Base-by-base conservation (phyloP, 2,888 invertebrate species). In the Eupeodes luniger region DNA sequence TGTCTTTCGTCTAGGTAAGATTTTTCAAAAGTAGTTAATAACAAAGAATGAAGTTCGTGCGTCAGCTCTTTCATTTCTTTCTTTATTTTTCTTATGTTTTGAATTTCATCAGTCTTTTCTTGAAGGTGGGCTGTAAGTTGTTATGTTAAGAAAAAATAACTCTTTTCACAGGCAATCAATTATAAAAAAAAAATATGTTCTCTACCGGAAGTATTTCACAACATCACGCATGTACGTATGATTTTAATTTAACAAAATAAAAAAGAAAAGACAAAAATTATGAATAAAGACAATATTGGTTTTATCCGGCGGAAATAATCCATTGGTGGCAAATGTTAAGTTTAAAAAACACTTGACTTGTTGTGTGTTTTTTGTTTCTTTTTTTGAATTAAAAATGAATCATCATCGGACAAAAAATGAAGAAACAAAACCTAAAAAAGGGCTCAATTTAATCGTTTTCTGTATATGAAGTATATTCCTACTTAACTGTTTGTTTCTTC, bases 251-350 rank as follows among this genome's bases (percentile, higher is more conserved):
- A 55, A 53, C 53, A 55, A 40, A 69, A 6, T 0, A 12, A 49
- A 66, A 34, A 4, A 67, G 34, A 12, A 34, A 49, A 49, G 34
- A n/a, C n/a, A 1, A 16, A 11, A 19, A 51, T 55, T 14, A 0
- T 27, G 19, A 11, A 57, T 4, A 6, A 74, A 75, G 69, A 67
- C 64, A 57, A 16, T 70, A 19, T 70, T 88, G 85, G 88, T 75
- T 87, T 81, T 88, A 88, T 88, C 88, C 88, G 88, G 85, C 88
- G 88, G 88, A 88, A 88, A 85, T 88, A 85, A 85, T 78, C 88
- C 88, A 88, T 85, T 81, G 85, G 53, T 78, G 88, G 88, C 49
- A 70, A 72, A 67, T 75, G 79, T 70, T 76, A 64, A 47, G 49
- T 72, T 40, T 27, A 27, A 40, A 40, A 44, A 57, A 72, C 59